A percentile compares a stretch with the other conserved stretches of the same genome.
Evolutionary conservation across 2,113 vertebrate genomes (phyloP).

Genomic region (Dromas ardeola): DNA sequence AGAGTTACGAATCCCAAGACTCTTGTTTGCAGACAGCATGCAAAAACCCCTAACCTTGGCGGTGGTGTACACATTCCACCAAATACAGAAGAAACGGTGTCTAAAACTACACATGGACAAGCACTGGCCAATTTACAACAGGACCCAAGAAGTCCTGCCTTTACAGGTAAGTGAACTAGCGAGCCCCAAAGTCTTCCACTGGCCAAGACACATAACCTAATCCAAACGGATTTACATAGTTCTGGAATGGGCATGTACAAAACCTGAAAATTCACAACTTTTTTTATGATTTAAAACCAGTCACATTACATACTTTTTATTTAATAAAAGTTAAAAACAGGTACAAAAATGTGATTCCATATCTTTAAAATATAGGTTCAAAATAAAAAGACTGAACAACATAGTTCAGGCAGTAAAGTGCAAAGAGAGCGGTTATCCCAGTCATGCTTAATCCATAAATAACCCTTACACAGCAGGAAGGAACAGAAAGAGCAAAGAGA

Average conservation of each 20-base stretch:
- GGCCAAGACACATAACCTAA: not conserved
- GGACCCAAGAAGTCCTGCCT: not conserved
- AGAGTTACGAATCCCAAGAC: fast-evolving
- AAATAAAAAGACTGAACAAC: conserved; percentile 56
- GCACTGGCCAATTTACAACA: not conserved
- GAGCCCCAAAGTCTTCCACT: not conserved
- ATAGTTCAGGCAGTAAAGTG: conserved; percentile 69
- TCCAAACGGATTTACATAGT: not conserved
- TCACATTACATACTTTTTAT: conserved; percentile 42
- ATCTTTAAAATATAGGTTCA: conserved; percentile 61
- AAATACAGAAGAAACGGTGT: fast-evolving
- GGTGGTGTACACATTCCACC: fast-evolving
- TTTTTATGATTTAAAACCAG: conserved; percentile 54
- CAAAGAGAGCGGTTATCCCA: conserved; percentile 28
- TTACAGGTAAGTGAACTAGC: not conserved
- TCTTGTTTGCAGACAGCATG: not conserved
- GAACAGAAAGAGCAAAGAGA: not conserved
- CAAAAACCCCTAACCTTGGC: not conserved
- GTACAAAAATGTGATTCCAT: conserved; percentile 64
- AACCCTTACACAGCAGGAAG: conserved; percentile 1
- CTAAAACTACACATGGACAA: not conserved
- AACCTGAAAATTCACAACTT: not conserved
- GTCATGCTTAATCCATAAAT: not conserved
- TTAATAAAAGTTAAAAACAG: conserved; percentile 64
- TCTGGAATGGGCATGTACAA: not conserved